These are phyloP conservation scores for Hypanus sabinus DNA, from an alignment of 2,113 vertebrate genomes.

Conservation along the genomic window DNA sequence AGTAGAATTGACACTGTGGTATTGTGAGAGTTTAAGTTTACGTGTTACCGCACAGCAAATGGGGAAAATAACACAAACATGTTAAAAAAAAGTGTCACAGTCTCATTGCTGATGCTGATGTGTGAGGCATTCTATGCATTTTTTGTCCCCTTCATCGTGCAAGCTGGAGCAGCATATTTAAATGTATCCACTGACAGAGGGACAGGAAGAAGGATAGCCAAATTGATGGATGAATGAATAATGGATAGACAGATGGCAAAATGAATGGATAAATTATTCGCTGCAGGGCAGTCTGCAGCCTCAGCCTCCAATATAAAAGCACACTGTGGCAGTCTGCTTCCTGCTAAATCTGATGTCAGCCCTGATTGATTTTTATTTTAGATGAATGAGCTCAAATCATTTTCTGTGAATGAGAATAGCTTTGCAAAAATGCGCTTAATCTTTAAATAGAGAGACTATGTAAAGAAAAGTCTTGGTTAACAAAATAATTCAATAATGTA, in stretches of 20 bases:
- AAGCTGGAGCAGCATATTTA: slow-evolving; percentile 23
- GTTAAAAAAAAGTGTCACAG: not conserved
- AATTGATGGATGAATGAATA: slow-evolving; percentile 36
- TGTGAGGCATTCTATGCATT: not conserved
- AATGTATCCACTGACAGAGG: slow-evolving; percentile 11
- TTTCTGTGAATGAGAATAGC: slow-evolving; percentile 8
- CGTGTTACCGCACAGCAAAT: not conserved
- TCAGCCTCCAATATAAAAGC: not conserved
- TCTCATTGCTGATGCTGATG: slow-evolving; percentile 1
- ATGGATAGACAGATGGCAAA: slow-evolving; percentile 35
- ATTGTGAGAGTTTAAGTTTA: not conserved
- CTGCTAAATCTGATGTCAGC: slow-evolving; percentile 17
- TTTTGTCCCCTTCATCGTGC: not conserved
- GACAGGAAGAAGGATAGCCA: slow-evolving; percentile 34
- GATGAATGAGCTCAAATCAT: slow-evolving; percentile 22
- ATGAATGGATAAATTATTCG: slow-evolving; percentile 31
- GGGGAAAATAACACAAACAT: not conserved
- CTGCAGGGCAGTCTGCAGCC: slow-evolving; percentile 23
- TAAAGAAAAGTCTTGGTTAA: not conserved
- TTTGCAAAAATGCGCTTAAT: not conserved
- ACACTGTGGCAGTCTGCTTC: not conserved
- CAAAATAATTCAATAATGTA: slow-evolving; percentile 3
- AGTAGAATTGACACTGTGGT: not conserved
- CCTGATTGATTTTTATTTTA: slow-evolving; percentile 29
- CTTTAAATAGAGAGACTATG: not conserved